phyloP scores from a whole-genome alignment of 2,888 invertebrate genomes.

The Lissocephala sabroskyi region DNA sequence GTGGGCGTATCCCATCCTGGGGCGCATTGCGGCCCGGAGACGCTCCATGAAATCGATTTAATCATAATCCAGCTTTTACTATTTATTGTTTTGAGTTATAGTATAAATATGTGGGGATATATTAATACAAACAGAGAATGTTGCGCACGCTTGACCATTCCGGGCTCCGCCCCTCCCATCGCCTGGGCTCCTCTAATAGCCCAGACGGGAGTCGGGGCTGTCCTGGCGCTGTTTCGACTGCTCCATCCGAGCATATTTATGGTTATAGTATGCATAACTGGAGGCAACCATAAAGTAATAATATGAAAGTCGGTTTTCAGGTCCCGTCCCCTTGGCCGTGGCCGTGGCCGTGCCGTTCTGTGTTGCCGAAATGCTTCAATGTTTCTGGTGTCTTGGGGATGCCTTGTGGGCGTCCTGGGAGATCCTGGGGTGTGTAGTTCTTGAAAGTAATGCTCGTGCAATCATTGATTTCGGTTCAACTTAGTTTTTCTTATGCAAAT shows the following conservation, averaged over 20 bases:
- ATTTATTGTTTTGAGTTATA: constrained; percentile 65
- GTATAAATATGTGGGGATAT: constrained; percentile 60
- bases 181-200: background rate
- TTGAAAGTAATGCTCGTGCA: constrained; percentile 49
- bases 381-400: constrained; percentile 24
- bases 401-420: constrained; percentile 2
- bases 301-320: constrained; percentile 56
- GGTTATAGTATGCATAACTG: constrained; percentile 63
- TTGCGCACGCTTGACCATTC: constrained; percentile 30
- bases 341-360: background rate
- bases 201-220: constrained; percentile 1
- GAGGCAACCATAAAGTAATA: constrained; percentile 63
- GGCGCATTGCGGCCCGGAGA: constrained; percentile 38
- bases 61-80: constrained; percentile 65
- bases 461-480: constrained; percentile 62
- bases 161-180: background rate
- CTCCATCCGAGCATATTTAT: constrained; percentile 48
- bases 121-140: constrained; percentile 62
- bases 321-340: too few species aligned
- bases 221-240: constrained; percentile 16
- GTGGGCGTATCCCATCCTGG: constrained; percentile 47
- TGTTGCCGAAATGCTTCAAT: constrained; percentile 46
- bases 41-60: constrained; percentile 61
- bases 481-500: constrained; percentile 60
- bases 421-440: constrained; percentile 31